phyloP scores from a whole-genome alignment of 2,888 invertebrate species.

The Hipparchia semele region DNA sequence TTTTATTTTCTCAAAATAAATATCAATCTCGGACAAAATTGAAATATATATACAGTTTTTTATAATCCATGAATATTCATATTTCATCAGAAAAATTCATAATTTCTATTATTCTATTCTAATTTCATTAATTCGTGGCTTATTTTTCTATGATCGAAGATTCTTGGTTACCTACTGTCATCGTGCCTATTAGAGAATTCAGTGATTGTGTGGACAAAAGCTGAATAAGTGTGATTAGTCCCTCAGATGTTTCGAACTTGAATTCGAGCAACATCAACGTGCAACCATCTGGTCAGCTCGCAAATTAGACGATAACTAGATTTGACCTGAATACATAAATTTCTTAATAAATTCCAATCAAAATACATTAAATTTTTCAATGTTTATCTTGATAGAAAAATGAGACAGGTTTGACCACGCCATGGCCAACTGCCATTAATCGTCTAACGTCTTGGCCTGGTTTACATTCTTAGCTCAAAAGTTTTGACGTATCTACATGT shows the following conservation, averaged over 20 bases:
- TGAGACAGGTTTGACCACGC: slow-evolving; percentile 10
- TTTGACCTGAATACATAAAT: slow-evolving; percentile 13
- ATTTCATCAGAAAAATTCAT: no score
- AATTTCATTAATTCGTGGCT: no score
- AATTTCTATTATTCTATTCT: no score
- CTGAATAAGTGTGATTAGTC: no score
- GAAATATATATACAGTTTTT: no score
- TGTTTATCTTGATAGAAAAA: slow-evolving; percentile 9
- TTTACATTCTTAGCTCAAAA: slow-evolving; percentile 1
- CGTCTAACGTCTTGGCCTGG: slow-evolving; percentile 1
- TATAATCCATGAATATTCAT: no score
- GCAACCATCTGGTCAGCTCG: slow-evolving; percentile 12
- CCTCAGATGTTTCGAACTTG: background rate
- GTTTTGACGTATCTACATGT: background rate
- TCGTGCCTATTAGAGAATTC: no score
- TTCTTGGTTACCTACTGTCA: no score
- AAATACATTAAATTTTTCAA: background rate
- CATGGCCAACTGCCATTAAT: slow-evolving; percentile 10
- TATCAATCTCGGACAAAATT: no score
- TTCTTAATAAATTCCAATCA: slow-evolving; percentile 3
- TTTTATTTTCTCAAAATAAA: no score
- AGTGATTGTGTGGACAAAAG: no score
- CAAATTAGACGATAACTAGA: background rate
- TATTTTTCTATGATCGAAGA: no score
- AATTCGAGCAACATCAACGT: background rate